Evolutionary conservation across 2,797 vertebrate species (phyloP), one percentile per base, ranked within the genome.

Genomic region (Mastacembelus armatus): DNA sequence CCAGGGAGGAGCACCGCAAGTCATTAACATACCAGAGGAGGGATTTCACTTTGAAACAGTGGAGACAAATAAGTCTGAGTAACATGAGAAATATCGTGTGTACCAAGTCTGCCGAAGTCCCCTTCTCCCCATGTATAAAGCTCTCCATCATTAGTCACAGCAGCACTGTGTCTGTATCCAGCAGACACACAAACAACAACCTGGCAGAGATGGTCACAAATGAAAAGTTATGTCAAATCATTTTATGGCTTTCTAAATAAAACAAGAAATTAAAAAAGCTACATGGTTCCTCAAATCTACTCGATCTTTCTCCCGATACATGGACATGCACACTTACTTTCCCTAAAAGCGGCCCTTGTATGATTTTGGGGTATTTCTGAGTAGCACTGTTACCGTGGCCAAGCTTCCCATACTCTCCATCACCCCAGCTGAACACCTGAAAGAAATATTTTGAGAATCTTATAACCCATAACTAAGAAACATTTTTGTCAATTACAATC

Each of bases 61-160:
- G 44, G 4, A 63, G 27, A 51, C 27, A 60, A 40, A 54, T 10
- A n/a, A 59, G 22, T 8, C 15, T 15, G 21, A 50, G 15, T 11
- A 21, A 57, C n/a, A 55, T 15, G 7, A 77, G 18, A 75, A 58
- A 44, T 30, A 14, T 54, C 1, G 10, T 18, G 7, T 10, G 19
- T 84, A 95, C 94, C 94, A 22, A 95, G 91, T 84, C 94, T 88
- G 32, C 94, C 94, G 63, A 95, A 95, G 83, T 95, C 94, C 14
- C 94, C 94, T 79, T 95, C 94, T 33, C 94, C 94, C 94, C 94
- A 95, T 2, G 94, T 95, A 62, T 95, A 95, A 32, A 95, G 91
- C 80, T 95, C 94, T 79, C 94, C 94, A 49, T 95, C 94, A 35
- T 92, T 93, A 24, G 93, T 95, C 62, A 95, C 93, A 5, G 93